Evolutionary conservation across 2,888 invertebrate species (phyloP).

Genomic region (Melanargia galathea): DNA sequence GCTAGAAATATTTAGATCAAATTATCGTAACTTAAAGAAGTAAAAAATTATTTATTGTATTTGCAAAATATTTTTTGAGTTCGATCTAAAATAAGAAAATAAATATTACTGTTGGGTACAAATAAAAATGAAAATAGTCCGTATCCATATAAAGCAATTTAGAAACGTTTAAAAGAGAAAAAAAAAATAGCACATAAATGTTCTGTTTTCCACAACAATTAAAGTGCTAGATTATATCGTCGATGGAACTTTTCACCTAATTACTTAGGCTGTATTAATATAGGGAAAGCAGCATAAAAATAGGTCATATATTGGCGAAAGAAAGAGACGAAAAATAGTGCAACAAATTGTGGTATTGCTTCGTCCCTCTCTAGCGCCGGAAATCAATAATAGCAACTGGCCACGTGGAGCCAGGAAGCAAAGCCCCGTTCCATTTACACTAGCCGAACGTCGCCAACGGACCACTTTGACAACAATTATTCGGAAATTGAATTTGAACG

Average conservation of each 20-base stretch:
- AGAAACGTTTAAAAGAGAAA: conserved; percentile 30
- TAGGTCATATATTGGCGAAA: conserved; percentile 81
- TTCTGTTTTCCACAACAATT: conserved; percentile 41
- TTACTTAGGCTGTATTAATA: conserved; percentile 80
- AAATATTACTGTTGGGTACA: not conserved
- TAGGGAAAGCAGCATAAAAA: conserved; percentile 80
- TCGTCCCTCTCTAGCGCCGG: conserved; percentile 73
- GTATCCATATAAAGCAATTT: conserved; percentile 24
- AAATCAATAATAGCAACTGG: conserved; percentile 81
- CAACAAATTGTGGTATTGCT: conserved; percentile 78
- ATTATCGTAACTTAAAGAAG: not conserved
- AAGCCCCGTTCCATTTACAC: conserved; percentile 73
- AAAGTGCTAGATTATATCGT: conserved; percentile 57
- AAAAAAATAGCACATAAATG: conserved; percentile 29
- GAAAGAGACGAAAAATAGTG: conserved; percentile 76
- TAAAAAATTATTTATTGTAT: no score
- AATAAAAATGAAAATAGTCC: conserved; percentile 14
- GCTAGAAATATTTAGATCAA: not conserved
- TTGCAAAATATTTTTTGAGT: no score
- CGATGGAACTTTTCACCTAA: conserved; percentile 74
- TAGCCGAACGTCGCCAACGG: conserved; percentile 59
- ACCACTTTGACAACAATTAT: conserved; percentile 56
- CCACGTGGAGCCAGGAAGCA: conserved; percentile 78
- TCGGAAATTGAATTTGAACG: conserved; percentile 59
- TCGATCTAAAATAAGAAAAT: not conserved